Base-by-base conservation (phyloP, 2,888 invertebrate genomes). In the Dicyrtoma fusca region DNA sequence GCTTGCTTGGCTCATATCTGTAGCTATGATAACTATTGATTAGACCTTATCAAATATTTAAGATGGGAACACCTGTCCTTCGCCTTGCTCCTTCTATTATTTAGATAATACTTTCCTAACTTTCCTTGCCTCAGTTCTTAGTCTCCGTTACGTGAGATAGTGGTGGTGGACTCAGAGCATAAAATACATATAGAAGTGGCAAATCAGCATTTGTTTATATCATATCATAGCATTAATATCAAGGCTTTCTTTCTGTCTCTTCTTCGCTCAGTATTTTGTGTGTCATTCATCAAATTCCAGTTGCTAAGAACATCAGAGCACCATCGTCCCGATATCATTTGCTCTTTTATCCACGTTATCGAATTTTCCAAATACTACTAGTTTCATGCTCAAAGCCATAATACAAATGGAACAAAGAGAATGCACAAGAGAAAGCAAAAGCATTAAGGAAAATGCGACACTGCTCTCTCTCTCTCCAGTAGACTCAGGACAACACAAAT, bases 1-100 rank as follows among this genome's bases (percentile, higher is more conserved):
- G 34, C 34, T n/a, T n/a, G n/a, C n/a, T n/a, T 8, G 34, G 3
- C 34, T 34, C 4, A 34, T 34, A 34, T 3, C 34, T 8, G 34
- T 34, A 8, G 34, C 34, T 34, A 72, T 66, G 72, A 59, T 59
- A 49, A 66, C 49, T 72, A 72, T 72, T 72, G 72, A 72, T 72
- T 72, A 66, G 65, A 26, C n/a, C 68, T 63, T 26, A 72, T 76
- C 53, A 69, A 76, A 74, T 76, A 76, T 76, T 76, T 76, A 76
- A 68, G 62, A 72, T 51, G 71, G 45, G 69, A 72, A 74, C 76
- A 76, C 74, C 74, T 74, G 75, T 74, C 70, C 17, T 21, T n/a
- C 17, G 17, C 34, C 34, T 34, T 34, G 8, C 4, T 34, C 34
- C 3, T 57, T 21, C 34, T 8, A 34, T 34, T 34, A 34, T 34